Percentiles rank a stretch among this genome's conserved stretches.
Evolutionary conservation across 2,113 vertebrate species (phyloP).

Genomic region (Chitala chitala): DNA sequence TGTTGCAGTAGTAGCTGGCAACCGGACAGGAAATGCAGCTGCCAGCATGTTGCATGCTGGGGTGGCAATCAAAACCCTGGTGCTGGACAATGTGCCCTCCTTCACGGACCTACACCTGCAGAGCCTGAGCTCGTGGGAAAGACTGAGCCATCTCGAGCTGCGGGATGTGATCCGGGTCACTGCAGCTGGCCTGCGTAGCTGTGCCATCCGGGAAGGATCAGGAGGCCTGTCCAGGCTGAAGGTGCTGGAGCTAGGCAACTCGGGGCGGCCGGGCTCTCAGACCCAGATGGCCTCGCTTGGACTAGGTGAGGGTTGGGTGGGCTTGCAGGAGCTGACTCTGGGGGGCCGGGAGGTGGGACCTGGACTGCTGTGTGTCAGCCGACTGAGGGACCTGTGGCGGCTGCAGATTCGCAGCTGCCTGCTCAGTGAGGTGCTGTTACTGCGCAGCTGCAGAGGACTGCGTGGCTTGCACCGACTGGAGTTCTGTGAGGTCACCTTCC

Average conservation of each 20-base stretch:
- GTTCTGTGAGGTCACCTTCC: conserved; percentile 61
- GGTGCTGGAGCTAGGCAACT: conserved; percentile 59
- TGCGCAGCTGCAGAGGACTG: conserved; percentile 58
- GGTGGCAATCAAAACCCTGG: conserved; percentile 50
- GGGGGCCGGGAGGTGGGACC: conserved; percentile 64
- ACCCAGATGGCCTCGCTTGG: conserved; percentile 64
- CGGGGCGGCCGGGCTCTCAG: conserved; percentile 52
- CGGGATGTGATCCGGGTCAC: conserved; percentile 61
- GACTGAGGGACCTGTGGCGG: conserved; percentile 55
- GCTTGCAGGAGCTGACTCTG: conserved; percentile 58
- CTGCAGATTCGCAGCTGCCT: conserved; percentile 58
- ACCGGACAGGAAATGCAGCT: conserved; percentile 28
- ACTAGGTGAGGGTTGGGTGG: conserved; percentile 61
- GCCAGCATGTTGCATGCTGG: conserved; percentile 20
- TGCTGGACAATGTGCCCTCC: conserved; percentile 64
- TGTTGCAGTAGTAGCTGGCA: conserved; percentile 16
- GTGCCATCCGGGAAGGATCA: conserved; percentile 52
- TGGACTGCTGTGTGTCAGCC: conserved; percentile 58
- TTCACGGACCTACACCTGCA: conserved; percentile 66
- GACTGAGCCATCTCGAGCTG: conserved; percentile 53
- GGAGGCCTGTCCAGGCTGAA: conserved; percentile 53
- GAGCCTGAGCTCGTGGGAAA: conserved; percentile 58
- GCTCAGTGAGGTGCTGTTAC: conserved; percentile 56
- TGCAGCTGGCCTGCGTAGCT: conserved; percentile 55
- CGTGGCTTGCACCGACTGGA: conserved; percentile 52